These are phyloP conservation scores for Pogonophryne albipinna DNA, from an alignment of 2,797 vertebrate species.

Conservation along the genomic window DNA sequence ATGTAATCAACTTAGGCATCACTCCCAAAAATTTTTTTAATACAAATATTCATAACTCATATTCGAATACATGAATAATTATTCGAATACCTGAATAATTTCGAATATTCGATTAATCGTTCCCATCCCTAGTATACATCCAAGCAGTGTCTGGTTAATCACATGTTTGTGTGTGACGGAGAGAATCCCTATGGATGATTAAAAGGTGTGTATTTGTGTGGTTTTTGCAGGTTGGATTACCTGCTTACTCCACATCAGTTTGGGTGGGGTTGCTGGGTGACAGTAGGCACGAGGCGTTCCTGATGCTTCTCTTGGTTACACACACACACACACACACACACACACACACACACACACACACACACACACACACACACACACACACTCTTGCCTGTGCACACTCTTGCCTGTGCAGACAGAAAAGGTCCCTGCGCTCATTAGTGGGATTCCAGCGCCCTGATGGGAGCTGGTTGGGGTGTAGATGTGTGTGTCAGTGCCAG, in stretches of 20 bases:
- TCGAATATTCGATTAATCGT: too few relatives aligned
- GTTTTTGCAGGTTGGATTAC: slow-evolving; percentile 44
- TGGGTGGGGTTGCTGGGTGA: slow-evolving; percentile 49
- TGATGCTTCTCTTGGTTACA: slow-evolving; percentile 32
- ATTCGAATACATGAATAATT: too few relatives aligned
- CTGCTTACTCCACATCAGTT: slow-evolving; percentile 23
- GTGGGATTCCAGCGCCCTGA: slow-evolving; percentile 62
- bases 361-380: background rate
- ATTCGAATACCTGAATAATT: too few relatives aligned
- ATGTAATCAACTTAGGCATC: too few relatives aligned
- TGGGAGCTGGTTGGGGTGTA: slow-evolving; percentile 62
- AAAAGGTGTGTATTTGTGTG: slow-evolving; percentile 38
- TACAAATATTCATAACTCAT: too few relatives aligned
- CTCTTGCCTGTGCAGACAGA: slow-evolving; percentile 16
- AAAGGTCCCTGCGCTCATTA: slow-evolving; percentile 77
- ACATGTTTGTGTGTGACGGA: background rate
- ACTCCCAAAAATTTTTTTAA: too few relatives aligned
- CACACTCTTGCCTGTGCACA: too few relatives aligned
- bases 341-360: too few relatives aligned
- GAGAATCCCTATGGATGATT: slow-evolving; percentile 37
- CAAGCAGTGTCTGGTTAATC: slow-evolving; percentile 14
- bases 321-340: slow-evolving; percentile 4
- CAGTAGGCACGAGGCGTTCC: slow-evolving; percentile 32
- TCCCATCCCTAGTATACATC: too few relatives aligned
- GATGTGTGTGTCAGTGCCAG: slow-evolving; percentile 68